Percentiles rank a stretch among this genome's conserved stretches.
These are phyloP conservation scores for Amniataba percoides DNA, from an alignment of 2,797 vertebrate genomes.

Conservation along the genomic window DNA sequence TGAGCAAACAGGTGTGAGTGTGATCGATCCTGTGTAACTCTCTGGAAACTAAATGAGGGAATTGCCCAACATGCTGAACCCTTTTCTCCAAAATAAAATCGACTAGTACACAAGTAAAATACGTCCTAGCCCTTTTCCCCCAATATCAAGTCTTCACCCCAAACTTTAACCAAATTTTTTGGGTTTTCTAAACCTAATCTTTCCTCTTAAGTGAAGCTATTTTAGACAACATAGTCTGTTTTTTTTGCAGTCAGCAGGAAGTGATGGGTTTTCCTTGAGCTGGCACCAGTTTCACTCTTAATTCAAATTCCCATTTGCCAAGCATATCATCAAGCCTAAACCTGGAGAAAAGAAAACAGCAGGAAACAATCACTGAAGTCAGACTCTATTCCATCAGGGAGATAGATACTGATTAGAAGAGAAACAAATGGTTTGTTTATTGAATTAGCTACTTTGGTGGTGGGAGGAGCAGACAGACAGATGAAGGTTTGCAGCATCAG, in stretches of 20 bases:
- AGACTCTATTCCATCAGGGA: slow-evolving; percentile 45
- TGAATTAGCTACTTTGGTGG: slow-evolving; percentile 45
- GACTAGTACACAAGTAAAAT: not conserved
- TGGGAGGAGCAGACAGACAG: slow-evolving; percentile 38
- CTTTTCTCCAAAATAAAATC: not conserved
- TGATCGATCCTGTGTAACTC: not conserved
- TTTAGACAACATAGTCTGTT: slow-evolving; percentile 17
- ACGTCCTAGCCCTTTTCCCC: not conserved
- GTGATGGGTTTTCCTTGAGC: slow-evolving; percentile 39
- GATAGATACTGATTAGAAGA: slow-evolving; percentile 49
- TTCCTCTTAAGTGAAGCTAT: slow-evolving; percentile 6
- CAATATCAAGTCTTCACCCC: not conserved
- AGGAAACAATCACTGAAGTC: slow-evolving; percentile 53
- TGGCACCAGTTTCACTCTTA: slow-evolving; percentile 27
- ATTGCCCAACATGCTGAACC: not conserved
- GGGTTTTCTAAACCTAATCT: not conserved
- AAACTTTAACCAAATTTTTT: not conserved
- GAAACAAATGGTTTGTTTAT: slow-evolving; percentile 61
- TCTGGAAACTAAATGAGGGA: not conserved
- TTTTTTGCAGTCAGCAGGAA: slow-evolving; percentile 38
- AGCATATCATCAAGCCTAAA: slow-evolving; percentile 36
- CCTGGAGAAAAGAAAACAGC: slow-evolving; percentile 36
- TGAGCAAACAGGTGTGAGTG: not conserved
- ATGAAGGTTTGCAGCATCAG: slow-evolving; percentile 39
- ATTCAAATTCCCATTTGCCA: slow-evolving; percentile 49